Evolutionary conservation across 2,888 invertebrate species (phyloP), one percentile per base, ranked within the genome.

Genomic region (Caradrina clavipalpis): DNA sequence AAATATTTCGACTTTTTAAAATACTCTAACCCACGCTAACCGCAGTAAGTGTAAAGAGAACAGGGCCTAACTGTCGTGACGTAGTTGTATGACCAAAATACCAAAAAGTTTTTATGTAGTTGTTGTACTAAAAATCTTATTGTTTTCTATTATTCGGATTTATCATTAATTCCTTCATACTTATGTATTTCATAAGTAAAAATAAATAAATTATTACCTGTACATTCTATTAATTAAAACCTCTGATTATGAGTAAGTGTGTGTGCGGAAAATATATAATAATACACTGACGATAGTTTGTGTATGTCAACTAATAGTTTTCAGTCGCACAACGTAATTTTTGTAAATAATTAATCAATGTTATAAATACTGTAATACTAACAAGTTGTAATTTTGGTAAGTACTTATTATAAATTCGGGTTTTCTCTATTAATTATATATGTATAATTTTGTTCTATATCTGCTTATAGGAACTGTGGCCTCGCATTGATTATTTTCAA

Each of bases 41-140:
- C 76, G 81, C 82, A 86, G 80, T 84, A 74, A 76, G 66, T 85
- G 47, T 80, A 74, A 74, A 80, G 51, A 76, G 61, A 85, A 86
- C 86, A 90, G 91, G 91, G 91, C 93, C 92, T 94, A 92, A 92
- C 90, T 90, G 92, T 91, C 91, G 89, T 87, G 87, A 90, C 86
- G 81, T 89, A 87, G 87, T 83, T 88, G 85, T 88, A 91, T 92
- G 92, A 92, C 89, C 91, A 92, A 92, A 88, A 93, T 86, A 83
- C 86, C 84, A 86, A 87, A 87, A 85, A 84, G 74, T 79, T 80
- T 88, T 85, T 88, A 87, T 87, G 86, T 90, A 91, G 90, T 86
- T 90, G 83, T 86, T 90, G 82, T 88, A 89, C 89, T 90, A 90
- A 92, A 87, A 85, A 83, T 82, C 78, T 84, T 76, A 88, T 87